Base-by-base conservation (phyloP, 1,140 invertebrate species). In the Polyergus mexicanus region DNA sequence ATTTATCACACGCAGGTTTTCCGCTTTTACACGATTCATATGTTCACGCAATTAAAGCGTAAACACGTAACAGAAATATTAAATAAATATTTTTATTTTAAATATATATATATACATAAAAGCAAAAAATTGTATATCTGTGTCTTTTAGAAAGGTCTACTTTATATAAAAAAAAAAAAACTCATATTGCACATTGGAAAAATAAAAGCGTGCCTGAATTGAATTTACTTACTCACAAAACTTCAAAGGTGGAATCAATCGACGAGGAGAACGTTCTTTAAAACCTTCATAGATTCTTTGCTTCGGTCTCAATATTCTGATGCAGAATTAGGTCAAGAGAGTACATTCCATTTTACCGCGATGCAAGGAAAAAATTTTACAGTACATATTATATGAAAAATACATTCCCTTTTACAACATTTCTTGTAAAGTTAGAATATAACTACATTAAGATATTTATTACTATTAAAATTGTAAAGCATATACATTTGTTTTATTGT, bases 201-300 rank as follows among this genome's bases (percentile, higher is more conserved):
- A 83, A 62, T 74, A 4, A 41, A 41, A n/a, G 35, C 25, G 11
- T 6, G 3, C 25, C 16, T 7, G 13, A 83, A 60, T 62, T 28
- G 38, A 71, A 72, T 83, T 83, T 83, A 41, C 68, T 74, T 83
- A 60, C 62, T 74, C 78, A 54, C 25, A 5, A 83, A 60, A 72
- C 78, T 74, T 83, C 78, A 83, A 83, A 83, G 54, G n/a, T 56
- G 13, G 25, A 74, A 83, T 47, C 78, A 83, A 83, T 83, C 41
- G 54, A 44, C n/a, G 68, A 74, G 51, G 71, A 35, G 69, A 74
- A 38, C 11, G 6, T 35, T 74, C 25, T 35, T 44, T 58, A 4
- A 7, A 81, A 10, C 3, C 7, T 54, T 72, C 0, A 38, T 16
- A 74, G 78, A 72, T 74, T 74, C 56, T 11, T 62, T 16, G 1